Base-by-base conservation (phyloP, 2,113 vertebrate genomes). In the Pogonocichla stellata region DNA sequence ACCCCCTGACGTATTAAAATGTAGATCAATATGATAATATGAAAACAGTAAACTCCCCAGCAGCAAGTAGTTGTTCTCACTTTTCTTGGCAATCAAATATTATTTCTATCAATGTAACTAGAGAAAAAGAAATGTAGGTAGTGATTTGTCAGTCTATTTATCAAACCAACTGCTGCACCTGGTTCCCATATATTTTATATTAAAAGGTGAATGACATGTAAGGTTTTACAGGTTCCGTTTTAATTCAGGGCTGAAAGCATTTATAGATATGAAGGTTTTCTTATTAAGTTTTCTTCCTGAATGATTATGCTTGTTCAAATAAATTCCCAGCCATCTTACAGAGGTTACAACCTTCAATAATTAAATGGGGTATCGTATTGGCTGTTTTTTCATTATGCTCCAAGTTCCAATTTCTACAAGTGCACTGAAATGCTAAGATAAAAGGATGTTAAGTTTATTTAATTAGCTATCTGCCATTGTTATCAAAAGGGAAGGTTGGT, bases 221-320 rank as follows among this genome's bases (percentile, higher is more conserved):
- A 77, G 36, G 64, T 42, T 92, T 80, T 62, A 33, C 8, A 77
- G 8, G 53, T 45, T 93, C 91, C 33, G 29, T 48, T 73, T 94
- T 89, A 95, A 94, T 90, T 95, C 81, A 61, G 45, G 80, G 47
- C 91, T 81, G 66, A 83, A 96, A 96, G 74, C 66, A 60, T 91
- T 90, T 92, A 94, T 38, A 93, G 69, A 86, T 94, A 93, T 31
- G 77, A 97, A 89, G 8, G 23, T 92, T 96, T 96, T 93, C 94
- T 97, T 90, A 96, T 95, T 95, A 95, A 93, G 72, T 96, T 95
- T 81, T 94, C 94, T 96, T 96, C 72, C 79, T 93, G 93, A 97
- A 84, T 86, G 82, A 96, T 87, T 95, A 91, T 43, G 57, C 80
- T 77, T 83, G 88, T 75, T 93, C 58, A 75, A 92, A 95, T 96